Percentiles rank a stretch among this genome's conserved stretches.
These are phyloP conservation scores for Alethe diademata DNA, from an alignment of 2,113 vertebrate species.

Conservation along the genomic window DNA sequence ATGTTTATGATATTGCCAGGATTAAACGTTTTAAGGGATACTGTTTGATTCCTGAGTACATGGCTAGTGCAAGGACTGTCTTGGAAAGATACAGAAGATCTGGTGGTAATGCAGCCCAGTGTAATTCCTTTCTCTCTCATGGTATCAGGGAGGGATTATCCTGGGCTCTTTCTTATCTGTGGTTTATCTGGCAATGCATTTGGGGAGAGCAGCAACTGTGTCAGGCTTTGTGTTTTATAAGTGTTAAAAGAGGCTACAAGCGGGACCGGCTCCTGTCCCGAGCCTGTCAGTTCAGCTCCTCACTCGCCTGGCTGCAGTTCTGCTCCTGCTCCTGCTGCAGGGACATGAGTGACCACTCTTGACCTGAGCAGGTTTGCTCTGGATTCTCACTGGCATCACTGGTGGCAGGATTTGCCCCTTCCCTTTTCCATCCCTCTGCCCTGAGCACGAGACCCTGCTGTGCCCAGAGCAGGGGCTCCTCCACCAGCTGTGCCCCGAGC, in stretches of 20 bases:
- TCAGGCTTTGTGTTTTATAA: slow-evolving; percentile 27
- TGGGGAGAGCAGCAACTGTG: neutral
- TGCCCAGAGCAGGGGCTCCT: neutral
- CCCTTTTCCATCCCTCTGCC: neutral
- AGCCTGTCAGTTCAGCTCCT: neutral
- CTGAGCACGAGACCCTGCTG: neutral
- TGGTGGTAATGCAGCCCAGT: neutral
- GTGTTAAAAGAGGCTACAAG: neutral
- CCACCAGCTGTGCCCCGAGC: fast-evolving
- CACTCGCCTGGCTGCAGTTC: neutral
- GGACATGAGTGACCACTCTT: neutral
- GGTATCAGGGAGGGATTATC: slow-evolving; percentile 21
- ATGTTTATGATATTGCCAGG: neutral
- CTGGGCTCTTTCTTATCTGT: slow-evolving; percentile 29
- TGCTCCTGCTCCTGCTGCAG: neutral
- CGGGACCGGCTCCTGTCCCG: neutral
- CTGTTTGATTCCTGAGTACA: neutral
- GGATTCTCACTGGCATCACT: neutral
- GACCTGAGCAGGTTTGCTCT: neutral
- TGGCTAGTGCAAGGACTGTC: neutral
- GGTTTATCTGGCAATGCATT: slow-evolving; percentile 35
- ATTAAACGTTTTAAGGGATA: neutral
- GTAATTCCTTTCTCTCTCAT: slow-evolving; percentile 1
- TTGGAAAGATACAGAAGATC: neutral
- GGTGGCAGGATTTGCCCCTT: neutral